phyloP scores from a whole-genome alignment of 1,140 invertebrate genomes.

The Nylanderia fulva region DNA sequence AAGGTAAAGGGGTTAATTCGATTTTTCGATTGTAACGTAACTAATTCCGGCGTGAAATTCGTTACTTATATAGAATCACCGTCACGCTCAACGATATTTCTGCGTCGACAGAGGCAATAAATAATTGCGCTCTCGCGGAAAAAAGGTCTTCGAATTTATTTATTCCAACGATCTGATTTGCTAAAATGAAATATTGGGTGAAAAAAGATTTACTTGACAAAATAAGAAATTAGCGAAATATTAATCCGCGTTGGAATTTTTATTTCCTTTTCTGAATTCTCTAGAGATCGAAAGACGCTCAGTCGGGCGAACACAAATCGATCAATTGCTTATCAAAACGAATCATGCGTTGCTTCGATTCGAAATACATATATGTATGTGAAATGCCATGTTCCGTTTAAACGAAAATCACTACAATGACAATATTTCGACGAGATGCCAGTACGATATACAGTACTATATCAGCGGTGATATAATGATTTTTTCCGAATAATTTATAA shows the following conservation, averaged over 20 bases:
- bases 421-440: constrained; percentile 34
- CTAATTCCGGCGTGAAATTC: constrained; percentile 21
- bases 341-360: constrained; percentile 3
- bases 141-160: background rate
- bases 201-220: too few species aligned
- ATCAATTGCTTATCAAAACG: constrained; percentile 24
- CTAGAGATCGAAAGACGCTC: background rate
- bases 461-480: constrained; percentile 44
- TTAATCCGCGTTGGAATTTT: background rate
- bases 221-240: too few species aligned
- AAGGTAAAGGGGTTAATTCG: constrained; percentile 26
- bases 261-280: background rate
- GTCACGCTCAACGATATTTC: background rate
- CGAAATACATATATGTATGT: too few species aligned
- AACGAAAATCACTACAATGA: constrained; percentile 63
- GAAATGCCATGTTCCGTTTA: constrained; percentile 49
- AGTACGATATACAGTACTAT: constrained; percentile 27
- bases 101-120: background rate
- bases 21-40: constrained; percentile 27
- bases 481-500: too few species aligned
- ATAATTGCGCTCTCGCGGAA: background rate
- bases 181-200: too few species aligned
- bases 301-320: constrained; percentile 10
- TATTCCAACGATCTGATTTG: background rate
- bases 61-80: background rate